A percentile compares a stretch with the other conserved stretches of the same genome.
Conservation (phyloP, 1,140 invertebrate genomes). For the Drosophila sucinea region DNA sequence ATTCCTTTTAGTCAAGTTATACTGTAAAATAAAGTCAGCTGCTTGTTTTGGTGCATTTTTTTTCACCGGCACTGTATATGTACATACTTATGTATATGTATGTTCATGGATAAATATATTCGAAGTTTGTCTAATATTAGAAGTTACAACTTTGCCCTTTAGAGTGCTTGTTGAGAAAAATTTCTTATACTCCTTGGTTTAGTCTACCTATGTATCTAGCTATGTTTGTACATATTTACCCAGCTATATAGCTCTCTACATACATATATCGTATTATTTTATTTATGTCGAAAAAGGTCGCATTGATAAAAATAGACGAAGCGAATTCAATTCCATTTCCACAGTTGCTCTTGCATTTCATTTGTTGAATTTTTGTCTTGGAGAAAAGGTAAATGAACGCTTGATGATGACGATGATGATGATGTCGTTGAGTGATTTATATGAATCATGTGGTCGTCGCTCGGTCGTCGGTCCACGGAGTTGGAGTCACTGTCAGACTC, state of each 20-base stretch:
- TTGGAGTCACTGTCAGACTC: conserved; percentile 15
- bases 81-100: too few species aligned
- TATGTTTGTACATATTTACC: not conserved
- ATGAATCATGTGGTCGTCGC: conserved; percentile 70
- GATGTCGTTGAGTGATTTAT: conserved; percentile 77
- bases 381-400: conserved; percentile 77
- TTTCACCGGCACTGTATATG: too few species aligned
- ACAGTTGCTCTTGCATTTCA: conserved; percentile 35
- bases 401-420: conserved; percentile 58
- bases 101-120: not conserved
- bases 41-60: too few species aligned
- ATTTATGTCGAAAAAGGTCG: conserved; percentile 74
- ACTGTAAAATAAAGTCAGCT: too few species aligned
- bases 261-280: conserved; percentile 18
- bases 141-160: conserved; percentile 7
- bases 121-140: conserved; percentile 3
- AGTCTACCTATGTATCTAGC: not conserved
- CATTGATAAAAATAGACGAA: conserved; percentile 63
- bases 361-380: conserved; percentile 66
- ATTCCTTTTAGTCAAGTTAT: too few species aligned
- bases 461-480: conserved; percentile 28
- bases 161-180: not conserved
- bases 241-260: conserved; percentile 23
- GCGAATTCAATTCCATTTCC: conserved; percentile 50
- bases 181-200: conserved; percentile 3